Conservation (phyloP, 2,113 vertebrate species). For the Pica pica region DNA sequence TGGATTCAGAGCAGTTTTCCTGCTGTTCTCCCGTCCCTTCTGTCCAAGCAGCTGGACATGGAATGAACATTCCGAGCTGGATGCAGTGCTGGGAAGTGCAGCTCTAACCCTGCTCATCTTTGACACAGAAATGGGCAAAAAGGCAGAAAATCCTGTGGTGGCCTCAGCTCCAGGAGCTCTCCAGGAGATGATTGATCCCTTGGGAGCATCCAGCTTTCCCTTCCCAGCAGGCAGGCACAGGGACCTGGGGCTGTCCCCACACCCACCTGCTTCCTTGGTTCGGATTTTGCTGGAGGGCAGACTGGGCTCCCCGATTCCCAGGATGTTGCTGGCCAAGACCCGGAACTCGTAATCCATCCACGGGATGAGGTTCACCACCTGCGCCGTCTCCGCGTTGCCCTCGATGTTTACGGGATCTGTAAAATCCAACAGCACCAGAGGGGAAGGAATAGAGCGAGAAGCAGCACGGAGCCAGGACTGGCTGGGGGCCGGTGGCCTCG, state of each 20-base stretch:
- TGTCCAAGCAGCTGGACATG: neutral
- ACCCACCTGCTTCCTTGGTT: constrained; percentile 90
- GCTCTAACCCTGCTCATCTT: neutral
- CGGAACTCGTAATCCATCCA: constrained; percentile 98
- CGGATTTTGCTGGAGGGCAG: constrained; percentile 84
- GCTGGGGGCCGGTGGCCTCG: accelerated
- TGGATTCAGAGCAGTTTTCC: neutral
- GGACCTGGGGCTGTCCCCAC: neutral
- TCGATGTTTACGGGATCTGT: constrained; percentile 90
- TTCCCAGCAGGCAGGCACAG: neutral
- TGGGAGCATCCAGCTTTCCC: neutral
- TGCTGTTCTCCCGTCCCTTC: neutral
- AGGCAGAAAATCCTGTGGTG: neutral
- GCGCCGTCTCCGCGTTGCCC: constrained; percentile 88
- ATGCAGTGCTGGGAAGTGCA: neutral
- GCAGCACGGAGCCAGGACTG: neutral
- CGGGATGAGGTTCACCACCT: constrained; percentile 85
- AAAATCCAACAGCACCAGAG: neutral
- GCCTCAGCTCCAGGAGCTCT: neutral
- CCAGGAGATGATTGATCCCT: neutral
- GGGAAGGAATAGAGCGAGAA: neutral
- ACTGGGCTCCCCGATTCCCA: constrained; percentile 91
- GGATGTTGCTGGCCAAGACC: constrained; percentile 91
- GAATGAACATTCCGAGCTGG: neutral
- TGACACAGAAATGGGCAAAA: neutral